These are phyloP conservation scores for Meiosimyza platycephala DNA, from an alignment of 2,888 invertebrate species.

Conservation along the genomic window DNA sequence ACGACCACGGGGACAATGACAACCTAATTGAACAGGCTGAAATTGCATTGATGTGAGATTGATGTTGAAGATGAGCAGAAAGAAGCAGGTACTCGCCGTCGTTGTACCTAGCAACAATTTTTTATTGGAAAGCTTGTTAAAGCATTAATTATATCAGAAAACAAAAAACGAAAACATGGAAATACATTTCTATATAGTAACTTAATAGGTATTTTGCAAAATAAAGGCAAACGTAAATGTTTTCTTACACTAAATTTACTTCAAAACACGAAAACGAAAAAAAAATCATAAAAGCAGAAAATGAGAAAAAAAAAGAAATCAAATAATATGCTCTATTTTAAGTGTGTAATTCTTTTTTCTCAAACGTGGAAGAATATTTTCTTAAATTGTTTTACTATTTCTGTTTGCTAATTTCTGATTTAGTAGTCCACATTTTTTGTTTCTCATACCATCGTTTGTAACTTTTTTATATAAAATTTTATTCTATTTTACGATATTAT, in stretches of 20 bases:
- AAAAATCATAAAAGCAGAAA: constrained; percentile 9
- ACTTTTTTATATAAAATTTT: constrained; percentile 34
- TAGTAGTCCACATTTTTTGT: constrained; percentile 7
- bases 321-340: constrained; percentile 15
- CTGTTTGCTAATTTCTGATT: constrained; percentile 16
- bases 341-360: constrained; percentile 21
- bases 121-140: too few species aligned
- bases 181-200: constrained; percentile 14
- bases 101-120: too few species aligned
- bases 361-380: constrained; percentile 10
- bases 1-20: constrained; percentile 7
- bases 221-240: constrained; percentile 32
- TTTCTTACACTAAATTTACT: constrained; percentile 30
- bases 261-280: not conserved
- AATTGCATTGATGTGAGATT: constrained; percentile 17
- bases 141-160: too few species aligned
- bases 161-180: too few species aligned
- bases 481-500: constrained; percentile 38
- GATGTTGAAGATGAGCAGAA: too few species aligned
- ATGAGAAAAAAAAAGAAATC: constrained; percentile 16
- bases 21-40: constrained; percentile 20
- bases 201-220: constrained; percentile 21
- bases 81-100: too few species aligned
- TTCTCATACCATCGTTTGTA: constrained; percentile 22
- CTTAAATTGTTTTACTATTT: constrained; percentile 11